phyloP scores from a whole-genome alignment of 2,113 vertebrate genomes.

The Panthera leo region DNA sequence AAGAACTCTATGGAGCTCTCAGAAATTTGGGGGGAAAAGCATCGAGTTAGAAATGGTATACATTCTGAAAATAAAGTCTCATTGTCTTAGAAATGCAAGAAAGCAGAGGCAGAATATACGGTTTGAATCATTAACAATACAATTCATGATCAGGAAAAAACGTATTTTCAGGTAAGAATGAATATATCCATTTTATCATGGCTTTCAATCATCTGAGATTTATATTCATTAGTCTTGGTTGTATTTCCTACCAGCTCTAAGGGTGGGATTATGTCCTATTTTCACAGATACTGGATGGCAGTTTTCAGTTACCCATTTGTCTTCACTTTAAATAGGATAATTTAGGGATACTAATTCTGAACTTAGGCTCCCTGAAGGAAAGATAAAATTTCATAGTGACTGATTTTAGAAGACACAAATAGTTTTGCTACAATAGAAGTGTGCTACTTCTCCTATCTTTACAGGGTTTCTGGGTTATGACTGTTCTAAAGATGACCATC shows the following conservation, averaged over 20 bases:
- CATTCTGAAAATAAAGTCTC: background rate
- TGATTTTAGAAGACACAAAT: conserved; percentile 6
- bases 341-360: background rate
- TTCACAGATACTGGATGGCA: background rate
- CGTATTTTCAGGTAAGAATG: background rate
- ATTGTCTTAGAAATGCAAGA: background rate
- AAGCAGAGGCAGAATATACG: background rate
- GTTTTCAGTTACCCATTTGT: background rate
- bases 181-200: background rate
- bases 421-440: background rate
- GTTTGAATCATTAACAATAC: background rate
- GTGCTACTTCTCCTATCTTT: background rate
- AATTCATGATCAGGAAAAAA: background rate
- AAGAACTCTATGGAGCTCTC: background rate
- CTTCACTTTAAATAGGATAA: conserved; percentile 9
- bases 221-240: background rate
- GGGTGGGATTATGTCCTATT: background rate
- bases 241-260: background rate
- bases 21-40: background rate
- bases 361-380: background rate
- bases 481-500: background rate
- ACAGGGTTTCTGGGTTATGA: background rate
- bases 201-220: background rate
- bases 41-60: background rate
- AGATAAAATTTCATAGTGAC: background rate